Evolutionary conservation across 2,113 vertebrate genomes (phyloP), one percentile per base, ranked within the genome.

Genomic region (Passer montanus): DNA sequence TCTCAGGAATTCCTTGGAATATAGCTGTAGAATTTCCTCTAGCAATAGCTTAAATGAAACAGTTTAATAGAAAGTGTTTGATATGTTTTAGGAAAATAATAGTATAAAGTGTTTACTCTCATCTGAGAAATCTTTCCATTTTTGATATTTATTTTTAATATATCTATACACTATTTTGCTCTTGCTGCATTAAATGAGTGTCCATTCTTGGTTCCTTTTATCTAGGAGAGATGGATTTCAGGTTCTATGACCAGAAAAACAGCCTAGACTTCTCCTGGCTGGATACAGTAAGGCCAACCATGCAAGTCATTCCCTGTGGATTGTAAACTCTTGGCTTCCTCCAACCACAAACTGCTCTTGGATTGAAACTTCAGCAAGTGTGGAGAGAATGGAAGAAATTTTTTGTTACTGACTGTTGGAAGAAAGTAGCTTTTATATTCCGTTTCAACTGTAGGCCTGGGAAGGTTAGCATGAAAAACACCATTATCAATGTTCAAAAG

Each of bases 301-400:
- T 98, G 79, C 95, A 97, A 60, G 87, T 93, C 80, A 98, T 98
- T 76, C 87, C 89, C 35, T 98, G 98, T 68, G 79, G 90, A 20
- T 95, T 97, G 6, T 98, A 98, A 95, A 76, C 3, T 39, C 30
- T 70, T 22, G 49, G 11, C 31, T 52, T 68, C 31, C 44, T 31
- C 49, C 2, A 14, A 15, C 60, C 58, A 30, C 7, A 6, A 28
- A 84, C 78, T 89, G n/a, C 58, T 70, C 73, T 53, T 18, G 37
- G 37, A n/a, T 18, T 33, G 26, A 39, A 56, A 37, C 41, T 60
- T 56, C 4, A 46, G 20, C 41, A 19, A 59, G 37, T 7, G 3
- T 10, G 80, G 67, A 52, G 59, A 33, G 24, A 78, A 39, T 46
- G 82, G 84, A 58, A 75, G 31, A 68, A 31, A 17, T 27, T 5